A percentile compares a stretch with the other conserved stretches of the same genome.
phyloP scores from a whole-genome alignment of 2,113 vertebrate species.

The Chaetops frenatus region DNA sequence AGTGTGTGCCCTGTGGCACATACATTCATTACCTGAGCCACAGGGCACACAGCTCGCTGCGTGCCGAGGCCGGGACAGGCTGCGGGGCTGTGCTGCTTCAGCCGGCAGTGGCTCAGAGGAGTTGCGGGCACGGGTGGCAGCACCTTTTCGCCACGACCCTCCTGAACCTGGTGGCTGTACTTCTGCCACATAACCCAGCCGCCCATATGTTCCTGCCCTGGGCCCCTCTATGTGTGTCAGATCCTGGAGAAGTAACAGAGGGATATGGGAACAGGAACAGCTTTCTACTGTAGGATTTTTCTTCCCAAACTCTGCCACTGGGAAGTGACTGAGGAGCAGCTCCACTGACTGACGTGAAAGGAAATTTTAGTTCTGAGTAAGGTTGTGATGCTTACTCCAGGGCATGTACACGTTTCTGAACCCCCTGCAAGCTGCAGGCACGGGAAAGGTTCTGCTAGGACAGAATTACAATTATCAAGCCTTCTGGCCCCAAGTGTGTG shows the following conservation, averaged over 20 bases:
- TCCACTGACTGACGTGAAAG: neutral
- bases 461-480: neutral
- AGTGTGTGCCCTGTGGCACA: no score
- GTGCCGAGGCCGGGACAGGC: rapidly evolving
- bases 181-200: neutral
- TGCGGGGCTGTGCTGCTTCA: neutral
- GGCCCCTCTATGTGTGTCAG: neutral
- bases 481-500: neutral
- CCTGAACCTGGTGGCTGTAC: neutral
- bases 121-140: neutral
- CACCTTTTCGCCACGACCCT: neutral
- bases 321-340: neutral
- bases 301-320: neutral
- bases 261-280: neutral
- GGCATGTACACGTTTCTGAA: neutral
- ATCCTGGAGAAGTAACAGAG: neutral
- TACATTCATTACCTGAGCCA: neutral
- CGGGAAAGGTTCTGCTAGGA: neutral
- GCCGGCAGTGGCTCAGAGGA: neutral
- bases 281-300: neutral
- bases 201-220: neutral
- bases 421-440: neutral
- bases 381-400: neutral
- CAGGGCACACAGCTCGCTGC: neutral
- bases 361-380: neutral